These are phyloP conservation scores for Dryococelus australis DNA, from an alignment of 2,888 invertebrate genomes.

Conservation along the genomic window DNA sequence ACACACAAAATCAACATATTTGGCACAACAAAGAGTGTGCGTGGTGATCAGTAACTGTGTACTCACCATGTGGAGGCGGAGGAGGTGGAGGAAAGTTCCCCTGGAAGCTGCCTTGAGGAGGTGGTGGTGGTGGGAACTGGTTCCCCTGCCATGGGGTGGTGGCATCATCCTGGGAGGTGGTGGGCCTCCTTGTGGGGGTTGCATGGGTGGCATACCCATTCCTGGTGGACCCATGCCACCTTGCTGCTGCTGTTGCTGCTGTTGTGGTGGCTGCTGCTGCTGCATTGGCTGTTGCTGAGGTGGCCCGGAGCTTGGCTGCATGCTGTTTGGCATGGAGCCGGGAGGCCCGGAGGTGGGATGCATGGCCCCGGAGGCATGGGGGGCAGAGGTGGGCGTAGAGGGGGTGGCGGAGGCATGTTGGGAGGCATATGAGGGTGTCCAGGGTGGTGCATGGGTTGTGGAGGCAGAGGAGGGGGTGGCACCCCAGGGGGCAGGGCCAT, in stretches of 20 bases:
- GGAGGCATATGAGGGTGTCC: conserved; percentile 63
- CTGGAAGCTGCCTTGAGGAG: conserved; percentile 46
- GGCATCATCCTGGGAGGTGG: conserved; percentile 48
- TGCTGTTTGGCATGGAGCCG: background rate
- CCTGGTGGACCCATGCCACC: conserved; percentile 24
- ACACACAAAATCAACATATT: too few relatives aligned
- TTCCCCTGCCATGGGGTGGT: conserved; percentile 50
- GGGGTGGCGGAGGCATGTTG: conserved; percentile 64
- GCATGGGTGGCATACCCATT: conserved; percentile 44
- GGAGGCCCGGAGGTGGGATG: conserved; percentile 33
- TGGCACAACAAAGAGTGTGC: too few relatives aligned
- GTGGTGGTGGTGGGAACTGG: conserved; percentile 56
- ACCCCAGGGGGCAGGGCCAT: conserved; percentile 65
- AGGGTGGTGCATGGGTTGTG: conserved; percentile 61
- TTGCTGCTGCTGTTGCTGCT: conserved; percentile 33
- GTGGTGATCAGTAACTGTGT: too few relatives aligned
- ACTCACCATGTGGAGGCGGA: conserved; percentile 65
- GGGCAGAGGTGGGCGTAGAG: conserved; percentile 54
- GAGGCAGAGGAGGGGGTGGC: conserved; percentile 72
- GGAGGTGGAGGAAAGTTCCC: conserved; percentile 65
- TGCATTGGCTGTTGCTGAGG: conserved; percentile 24
- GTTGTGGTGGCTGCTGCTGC: conserved; percentile 3
- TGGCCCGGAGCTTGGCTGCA: conserved; percentile 16
- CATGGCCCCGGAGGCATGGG: conserved; percentile 57
- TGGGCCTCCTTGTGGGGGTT: conserved; percentile 37